Conservation (phyloP, 2,113 vertebrate genomes). For the Amblyornis subalaris region DNA sequence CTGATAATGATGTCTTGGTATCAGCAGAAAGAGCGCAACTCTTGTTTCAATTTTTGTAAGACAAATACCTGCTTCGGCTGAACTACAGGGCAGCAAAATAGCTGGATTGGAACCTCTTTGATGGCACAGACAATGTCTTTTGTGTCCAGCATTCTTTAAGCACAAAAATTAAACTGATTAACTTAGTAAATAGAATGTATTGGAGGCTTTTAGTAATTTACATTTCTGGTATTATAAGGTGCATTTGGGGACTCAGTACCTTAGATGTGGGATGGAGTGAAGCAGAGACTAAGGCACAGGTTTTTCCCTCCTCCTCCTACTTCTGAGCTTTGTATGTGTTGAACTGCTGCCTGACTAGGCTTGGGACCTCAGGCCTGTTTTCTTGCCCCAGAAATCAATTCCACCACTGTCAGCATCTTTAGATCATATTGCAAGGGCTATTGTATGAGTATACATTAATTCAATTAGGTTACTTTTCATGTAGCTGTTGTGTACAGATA, state of each 20-base stretch:
- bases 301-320: not conserved
- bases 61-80: not conserved
- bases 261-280: not conserved
- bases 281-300: not conserved
- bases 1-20: not conserved
- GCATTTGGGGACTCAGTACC: not conserved
- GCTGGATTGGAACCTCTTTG: not conserved
- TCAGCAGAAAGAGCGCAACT: not conserved
- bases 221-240: not conserved
- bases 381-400: not conserved
- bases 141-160: not conserved
- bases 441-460: not conserved
- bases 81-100: not conserved
- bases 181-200: not conserved
- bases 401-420: not conserved
- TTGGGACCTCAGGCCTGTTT: not conserved
- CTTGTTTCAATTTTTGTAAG: not conserved
- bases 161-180: not conserved
- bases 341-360: not conserved
- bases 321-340: not conserved
- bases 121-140: not conserved
- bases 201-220: not conserved
- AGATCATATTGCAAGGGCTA: not conserved
- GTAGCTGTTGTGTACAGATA: not conserved
- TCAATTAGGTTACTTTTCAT: not conserved